Conservation (phyloP, 1,140 invertebrate genomes). For the Triops longicaudatus region DNA sequence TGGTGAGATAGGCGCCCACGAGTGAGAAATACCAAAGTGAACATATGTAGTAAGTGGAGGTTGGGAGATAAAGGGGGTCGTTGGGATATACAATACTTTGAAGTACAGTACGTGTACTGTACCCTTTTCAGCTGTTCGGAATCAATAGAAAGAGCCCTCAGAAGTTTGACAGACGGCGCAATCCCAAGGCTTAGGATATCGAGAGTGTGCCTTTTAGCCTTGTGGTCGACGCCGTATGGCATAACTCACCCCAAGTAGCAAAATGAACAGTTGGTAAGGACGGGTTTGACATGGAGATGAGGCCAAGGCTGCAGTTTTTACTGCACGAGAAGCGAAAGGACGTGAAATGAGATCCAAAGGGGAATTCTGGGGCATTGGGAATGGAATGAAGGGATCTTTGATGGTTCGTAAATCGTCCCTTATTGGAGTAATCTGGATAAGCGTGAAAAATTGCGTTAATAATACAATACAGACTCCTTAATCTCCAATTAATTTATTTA, state of each 20-base stretch:
- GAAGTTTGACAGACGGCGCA: neutral
- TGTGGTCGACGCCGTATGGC: neutral
- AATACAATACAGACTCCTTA: too few relatives aligned
- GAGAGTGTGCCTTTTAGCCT: neutral
- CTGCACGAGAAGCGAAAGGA: too few relatives aligned
- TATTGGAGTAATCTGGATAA: too few relatives aligned
- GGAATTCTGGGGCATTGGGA: too few relatives aligned
- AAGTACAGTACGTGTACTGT: neutral
- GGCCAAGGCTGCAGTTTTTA: neutral
- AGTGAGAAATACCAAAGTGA: neutral
- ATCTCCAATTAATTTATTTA: too few relatives aligned
- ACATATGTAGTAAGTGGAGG: neutral
- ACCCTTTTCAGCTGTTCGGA: conserved; percentile 7
- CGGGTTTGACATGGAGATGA: neutral
- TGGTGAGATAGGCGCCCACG: too few relatives aligned
- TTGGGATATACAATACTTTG: neutral
- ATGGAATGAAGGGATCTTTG: too few relatives aligned
- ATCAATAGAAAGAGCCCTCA: neutral
- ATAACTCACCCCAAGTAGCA: neutral
- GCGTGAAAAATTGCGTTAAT: too few relatives aligned
- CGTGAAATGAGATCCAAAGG: too few relatives aligned
- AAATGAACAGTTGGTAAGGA: neutral
- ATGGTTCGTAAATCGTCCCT: too few relatives aligned
- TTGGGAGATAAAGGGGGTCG: neutral
- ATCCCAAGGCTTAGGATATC: conserved; percentile 3